Evolutionary conservation across 2,888 invertebrate species (phyloP), one percentile per base, ranked within the genome.

Genomic region (Dioctria rufipes): DNA sequence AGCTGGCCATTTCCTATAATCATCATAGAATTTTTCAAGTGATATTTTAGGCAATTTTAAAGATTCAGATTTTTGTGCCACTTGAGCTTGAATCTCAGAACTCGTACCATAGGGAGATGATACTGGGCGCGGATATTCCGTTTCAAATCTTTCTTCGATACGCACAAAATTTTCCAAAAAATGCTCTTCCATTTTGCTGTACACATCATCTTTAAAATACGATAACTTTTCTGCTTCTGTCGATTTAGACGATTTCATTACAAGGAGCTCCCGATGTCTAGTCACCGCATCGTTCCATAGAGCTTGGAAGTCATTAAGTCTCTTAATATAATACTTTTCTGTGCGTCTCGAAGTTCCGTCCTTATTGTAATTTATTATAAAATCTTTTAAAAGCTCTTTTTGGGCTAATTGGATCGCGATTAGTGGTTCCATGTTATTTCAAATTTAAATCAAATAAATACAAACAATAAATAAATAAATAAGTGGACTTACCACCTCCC

Each of bases 41-140:
- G 42, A 11, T 5, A 67, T 43, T 43, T 43, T 67, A 3, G 67
- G 67, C 42, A 67, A 9, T 67, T 67, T 39, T 6, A 40, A 25
- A 2, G 60, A 60, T 11, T 5, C 5, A 25, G 5, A 11, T 5
- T 11, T 25, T 11, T 11, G 9, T 25, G 1, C 60, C n/a, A 5
- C 5, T 5, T 8, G 8, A 13, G 60, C 13, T 25, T 13, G 13
- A 5, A 46, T 46, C 2, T 46, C 2, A 9, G 49, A 6, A 5
- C 49, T 46, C 9, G 49, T 46, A 6, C 9, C 9, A 1, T 46
- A 5, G 49, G 49, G 6, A 5, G 1, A 6, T 46, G 49, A 25
- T 25, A 25, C 25, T 25, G 25, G 2, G 51, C 51, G n/a, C 4
- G 60, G 60, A 25, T 11, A 60, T 13, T 60, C 60, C 25, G 5